Conservation (phyloP, 2,888 invertebrate genomes). For the Nezara viridula region DNA sequence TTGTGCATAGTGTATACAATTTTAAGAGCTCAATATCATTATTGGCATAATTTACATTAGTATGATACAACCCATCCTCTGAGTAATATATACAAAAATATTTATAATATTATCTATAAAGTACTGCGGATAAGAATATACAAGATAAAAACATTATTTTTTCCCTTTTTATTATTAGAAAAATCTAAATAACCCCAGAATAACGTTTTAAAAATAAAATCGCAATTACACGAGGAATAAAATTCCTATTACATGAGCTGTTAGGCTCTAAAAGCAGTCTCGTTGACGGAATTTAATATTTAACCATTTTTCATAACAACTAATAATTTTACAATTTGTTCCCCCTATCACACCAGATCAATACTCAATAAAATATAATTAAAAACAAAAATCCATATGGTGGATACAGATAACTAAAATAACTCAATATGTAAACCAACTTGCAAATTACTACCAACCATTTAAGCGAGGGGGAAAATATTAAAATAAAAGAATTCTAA, state of each 20-base stretch:
- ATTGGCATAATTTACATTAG: conserved; percentile 5
- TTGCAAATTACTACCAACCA: not conserved
- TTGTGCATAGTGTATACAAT: not conserved
- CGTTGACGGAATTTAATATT: not conserved
- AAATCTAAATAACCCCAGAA: not conserved
- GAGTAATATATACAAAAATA: conserved; percentile 35
- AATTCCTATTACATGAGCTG: not conserved
- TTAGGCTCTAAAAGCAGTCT: not conserved
- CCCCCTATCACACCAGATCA: not conserved
- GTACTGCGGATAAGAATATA: conserved; percentile 21
- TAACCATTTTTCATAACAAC: not conserved
- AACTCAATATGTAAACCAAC: not conserved
- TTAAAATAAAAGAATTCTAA: not conserved
- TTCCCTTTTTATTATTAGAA: not conserved
- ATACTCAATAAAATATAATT: not conserved
- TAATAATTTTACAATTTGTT: not conserved
- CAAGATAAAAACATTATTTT: conserved; percentile 6
- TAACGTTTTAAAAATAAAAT: conserved; percentile 25
- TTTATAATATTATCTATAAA: not conserved
- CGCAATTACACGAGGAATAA: not conserved
- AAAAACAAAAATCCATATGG: not conserved
- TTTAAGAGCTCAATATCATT: conserved; percentile 24
- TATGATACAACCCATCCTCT: conserved; percentile 24
- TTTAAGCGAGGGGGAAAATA: not conserved
- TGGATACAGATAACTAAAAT: not conserved